Conservation (phyloP, 2,888 invertebrate species). For the Cephus pygmeus region DNA sequence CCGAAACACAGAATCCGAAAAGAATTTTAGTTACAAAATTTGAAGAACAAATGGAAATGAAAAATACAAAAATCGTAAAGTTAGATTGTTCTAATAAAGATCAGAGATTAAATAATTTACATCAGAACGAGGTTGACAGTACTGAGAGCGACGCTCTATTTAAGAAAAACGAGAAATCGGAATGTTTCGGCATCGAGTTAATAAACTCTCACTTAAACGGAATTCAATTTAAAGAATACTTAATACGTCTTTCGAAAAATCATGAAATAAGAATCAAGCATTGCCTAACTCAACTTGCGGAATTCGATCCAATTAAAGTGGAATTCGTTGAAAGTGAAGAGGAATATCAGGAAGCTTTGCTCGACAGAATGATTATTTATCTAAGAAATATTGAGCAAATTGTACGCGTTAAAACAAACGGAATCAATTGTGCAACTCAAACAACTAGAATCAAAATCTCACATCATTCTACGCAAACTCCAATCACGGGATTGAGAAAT, state of each 20-base stretch:
- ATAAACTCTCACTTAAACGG: conserved; percentile 48
- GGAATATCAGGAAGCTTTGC: conserved; percentile 35
- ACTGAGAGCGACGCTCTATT: no score
- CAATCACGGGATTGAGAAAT: conserved; percentile 33
- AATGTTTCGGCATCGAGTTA: background rate
- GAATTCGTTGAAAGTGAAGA: conserved; percentile 42
- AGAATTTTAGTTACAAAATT: no score
- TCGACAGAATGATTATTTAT: conserved; percentile 38
- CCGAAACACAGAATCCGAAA: no score
- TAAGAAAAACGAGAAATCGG: background rate
- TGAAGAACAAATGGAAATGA: no score
- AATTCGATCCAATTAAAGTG: conserved; percentile 28
- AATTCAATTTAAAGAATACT: conserved; percentile 40
- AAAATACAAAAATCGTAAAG: no score
- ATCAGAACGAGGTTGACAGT: no score
- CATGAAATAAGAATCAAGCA: conserved; percentile 41
- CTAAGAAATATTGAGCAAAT: conserved; percentile 36
- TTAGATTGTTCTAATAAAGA: no score
- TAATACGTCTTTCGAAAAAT: conserved; percentile 33
- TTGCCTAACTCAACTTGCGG: conserved; percentile 23
- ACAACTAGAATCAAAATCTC: conserved; percentile 34
- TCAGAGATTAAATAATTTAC: no score
- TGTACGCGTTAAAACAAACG: conserved; percentile 35
- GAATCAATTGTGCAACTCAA: conserved; percentile 41
- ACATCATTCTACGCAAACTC: conserved; percentile 40